A percentile compares a stretch with the other conserved stretches of the same genome.
Conservation (phyloP, 2,797 vertebrate species). For the Vespertilio murinus region DNA sequence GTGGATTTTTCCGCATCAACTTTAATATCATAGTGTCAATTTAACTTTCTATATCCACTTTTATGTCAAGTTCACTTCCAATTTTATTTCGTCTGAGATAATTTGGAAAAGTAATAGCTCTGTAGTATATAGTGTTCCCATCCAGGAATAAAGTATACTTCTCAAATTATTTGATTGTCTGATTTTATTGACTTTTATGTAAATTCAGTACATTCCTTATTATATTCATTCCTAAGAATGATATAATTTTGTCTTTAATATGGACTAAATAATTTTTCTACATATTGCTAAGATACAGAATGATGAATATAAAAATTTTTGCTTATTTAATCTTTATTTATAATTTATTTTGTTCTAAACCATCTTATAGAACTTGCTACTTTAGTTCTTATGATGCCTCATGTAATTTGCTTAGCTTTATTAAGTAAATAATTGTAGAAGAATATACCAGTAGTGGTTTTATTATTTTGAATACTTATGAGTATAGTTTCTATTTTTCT, state of each 20-base stretch:
- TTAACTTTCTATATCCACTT: background rate
- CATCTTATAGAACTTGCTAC: background rate
- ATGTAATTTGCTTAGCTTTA: background rate
- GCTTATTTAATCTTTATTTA: background rate
- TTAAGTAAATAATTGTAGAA: background rate
- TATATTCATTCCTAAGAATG: background rate
- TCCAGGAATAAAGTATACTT: background rate
- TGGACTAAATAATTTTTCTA: background rate
- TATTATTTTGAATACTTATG: background rate
- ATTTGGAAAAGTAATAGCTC: background rate
- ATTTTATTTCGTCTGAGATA: conserved; percentile 19
- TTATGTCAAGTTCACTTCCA: background rate
- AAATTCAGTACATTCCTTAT: background rate
- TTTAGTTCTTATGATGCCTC: background rate
- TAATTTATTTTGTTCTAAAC: background rate
- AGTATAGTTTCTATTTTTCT: background rate
- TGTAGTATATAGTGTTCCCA: background rate
- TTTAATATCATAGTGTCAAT: background rate
- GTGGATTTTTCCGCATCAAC: background rate
- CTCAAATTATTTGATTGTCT: background rate
- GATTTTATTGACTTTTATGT: background rate
- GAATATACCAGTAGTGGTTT: background rate
- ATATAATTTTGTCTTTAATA: background rate
- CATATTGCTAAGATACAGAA: background rate
- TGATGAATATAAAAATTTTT: background rate